A percentile compares a stretch with the other conserved stretches of the same genome.
These are phyloP conservation scores for Tichodroma muraria DNA, from an alignment of 2,113 vertebrate genomes.

Conservation along the genomic window DNA sequence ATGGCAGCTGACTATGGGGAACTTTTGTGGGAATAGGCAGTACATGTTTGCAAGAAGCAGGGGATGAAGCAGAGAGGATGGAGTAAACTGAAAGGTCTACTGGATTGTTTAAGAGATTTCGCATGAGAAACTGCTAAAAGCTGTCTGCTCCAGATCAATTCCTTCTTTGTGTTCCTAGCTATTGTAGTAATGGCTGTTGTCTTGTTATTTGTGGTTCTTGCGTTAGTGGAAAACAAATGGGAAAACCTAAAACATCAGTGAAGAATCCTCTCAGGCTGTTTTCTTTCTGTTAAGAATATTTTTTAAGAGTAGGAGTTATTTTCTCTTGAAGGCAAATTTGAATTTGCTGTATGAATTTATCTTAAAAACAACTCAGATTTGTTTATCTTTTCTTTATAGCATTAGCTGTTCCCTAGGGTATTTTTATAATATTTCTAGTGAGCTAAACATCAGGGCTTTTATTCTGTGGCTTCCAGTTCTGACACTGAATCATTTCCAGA, in stretches of 20 bases:
- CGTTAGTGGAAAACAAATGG: neutral
- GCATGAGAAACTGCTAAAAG: neutral
- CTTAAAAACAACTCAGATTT: neutral
- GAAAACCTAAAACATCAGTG: neutral
- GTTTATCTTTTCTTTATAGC: neutral
- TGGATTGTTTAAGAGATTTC: neutral
- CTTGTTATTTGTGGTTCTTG: neutral
- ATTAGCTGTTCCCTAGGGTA: neutral
- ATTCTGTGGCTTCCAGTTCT: neutral
- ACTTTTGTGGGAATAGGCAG: neutral
- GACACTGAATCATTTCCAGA: neutral
- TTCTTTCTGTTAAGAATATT: neutral
- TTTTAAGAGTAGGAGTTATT: neutral
- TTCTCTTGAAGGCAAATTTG: neutral
- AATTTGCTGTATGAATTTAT: neutral
- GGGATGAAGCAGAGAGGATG: neutral
- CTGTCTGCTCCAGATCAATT: neutral
- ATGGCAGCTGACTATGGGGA: neutral
- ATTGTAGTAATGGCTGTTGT: neutral
- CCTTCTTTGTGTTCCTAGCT: neutral
- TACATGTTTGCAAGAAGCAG: rapidly evolving
- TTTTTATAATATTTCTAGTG: neutral
- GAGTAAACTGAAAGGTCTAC: neutral
- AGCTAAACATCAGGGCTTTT: neutral
- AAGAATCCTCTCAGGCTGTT: neutral